Base-by-base conservation (phyloP, 2,888 invertebrate genomes). In the Zygothrica quintamaculata region DNA sequence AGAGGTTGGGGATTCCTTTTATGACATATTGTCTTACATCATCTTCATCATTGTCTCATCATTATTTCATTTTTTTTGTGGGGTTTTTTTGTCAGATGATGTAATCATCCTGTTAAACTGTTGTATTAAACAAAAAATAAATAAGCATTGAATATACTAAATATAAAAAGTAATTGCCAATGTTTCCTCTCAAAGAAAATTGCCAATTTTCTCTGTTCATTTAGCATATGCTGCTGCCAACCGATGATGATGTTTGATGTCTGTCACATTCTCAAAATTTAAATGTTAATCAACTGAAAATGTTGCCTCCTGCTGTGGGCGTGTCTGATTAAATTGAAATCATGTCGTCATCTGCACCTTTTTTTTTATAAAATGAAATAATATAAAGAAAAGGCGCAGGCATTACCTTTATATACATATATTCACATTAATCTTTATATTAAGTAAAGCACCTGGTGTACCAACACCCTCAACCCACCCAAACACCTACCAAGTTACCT, bases 91-190 rank as follows among this genome's bases (percentile, higher is more conserved):
- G n/a, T n/a, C 67, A 53, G 75, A 44, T 53, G n/a, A 75, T 82
- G 71, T 82, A 79, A 82, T 77, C 84, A 82, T 77, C 72, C 42
- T 59, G 62, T 50, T 70, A 76, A 77, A 73, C 68, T 51, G 50
- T 56, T 56, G n/a, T n/a, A n/a, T n/a, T n/a, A n/a, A 55, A 74
- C 57, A 36, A 58, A 57, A 65, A 31, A 29, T 52, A 64, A 65
- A 7, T 56, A 68, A 56, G 39, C 68, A 68, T n/a, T n/a, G n/a
- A n/a, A n/a, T n/a, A n/a, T n/a, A n/a, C n/a, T n/a, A n/a, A n/a
- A n/a, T n/a, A n/a, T n/a, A n/a, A n/a, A n/a, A 68, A 62, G 71
- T 80, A 74, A 69, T 78, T 73, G 76, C 72, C 67, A 75, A 52
- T 68, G 60, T 68, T 67, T 79, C 74, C n/a, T n/a, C n/a, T n/a